These are phyloP conservation scores for Sceloporus undulatus DNA, from an alignment of 2,113 vertebrate species.

Conservation along the genomic window DNA sequence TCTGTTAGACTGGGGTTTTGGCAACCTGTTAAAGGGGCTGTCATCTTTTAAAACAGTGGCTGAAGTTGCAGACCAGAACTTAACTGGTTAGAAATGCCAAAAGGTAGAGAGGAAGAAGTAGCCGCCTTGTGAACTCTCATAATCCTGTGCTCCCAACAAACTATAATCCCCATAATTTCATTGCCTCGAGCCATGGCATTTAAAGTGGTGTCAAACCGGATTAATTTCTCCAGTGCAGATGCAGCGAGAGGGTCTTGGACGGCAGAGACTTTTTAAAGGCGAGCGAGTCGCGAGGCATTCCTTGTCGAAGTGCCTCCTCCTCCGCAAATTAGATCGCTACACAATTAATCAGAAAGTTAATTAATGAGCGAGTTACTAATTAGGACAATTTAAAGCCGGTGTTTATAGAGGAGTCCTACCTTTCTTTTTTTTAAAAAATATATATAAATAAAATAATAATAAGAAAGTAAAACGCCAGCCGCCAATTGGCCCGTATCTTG, in stretches of 20 bases:
- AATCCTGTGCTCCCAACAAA: background rate
- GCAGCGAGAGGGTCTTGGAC: conserved; percentile 65
- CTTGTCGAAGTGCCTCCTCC: conserved; percentile 80
- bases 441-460: background rate
- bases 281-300: conserved; percentile 80
- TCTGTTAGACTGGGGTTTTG: background rate
- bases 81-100: background rate
- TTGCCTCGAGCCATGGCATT: no score
- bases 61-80: background rate
- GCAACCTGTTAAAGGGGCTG: background rate
- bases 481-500: conserved; percentile 81
- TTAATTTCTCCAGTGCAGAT: no score
- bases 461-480: conserved; percentile 62
- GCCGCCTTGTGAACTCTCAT: background rate
- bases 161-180: no score
- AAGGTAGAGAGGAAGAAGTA: background rate
- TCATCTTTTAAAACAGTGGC: background rate
- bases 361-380: conserved; percentile 87
- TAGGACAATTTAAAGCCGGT: conserved; percentile 83
- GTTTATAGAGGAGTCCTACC: conserved; percentile 80
- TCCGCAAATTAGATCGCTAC: conserved; percentile 87
- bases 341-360: conserved; percentile 88
- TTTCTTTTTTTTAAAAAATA: conserved; percentile 3
- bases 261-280: conserved; percentile 75
- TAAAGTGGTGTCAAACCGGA: no score